These are phyloP conservation scores for Acheta domesticus DNA, from an alignment of 2,888 invertebrate genomes.

Conservation along the genomic window DNA sequence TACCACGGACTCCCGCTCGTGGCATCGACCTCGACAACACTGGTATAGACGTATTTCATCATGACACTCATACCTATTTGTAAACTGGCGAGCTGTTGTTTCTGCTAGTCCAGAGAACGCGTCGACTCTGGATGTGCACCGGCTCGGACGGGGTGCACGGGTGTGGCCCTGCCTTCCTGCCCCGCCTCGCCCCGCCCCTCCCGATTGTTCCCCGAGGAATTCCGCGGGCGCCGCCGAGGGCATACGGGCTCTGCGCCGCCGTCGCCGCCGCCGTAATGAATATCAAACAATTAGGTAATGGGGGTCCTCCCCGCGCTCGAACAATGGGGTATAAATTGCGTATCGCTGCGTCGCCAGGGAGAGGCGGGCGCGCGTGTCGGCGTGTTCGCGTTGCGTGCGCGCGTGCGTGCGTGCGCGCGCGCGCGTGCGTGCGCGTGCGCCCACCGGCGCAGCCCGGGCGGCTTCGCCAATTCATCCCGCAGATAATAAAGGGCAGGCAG, in stretches of 20 bases:
- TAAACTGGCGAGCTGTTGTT: too few relatives aligned
- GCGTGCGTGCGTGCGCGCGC: neutral
- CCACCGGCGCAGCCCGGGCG: neutral
- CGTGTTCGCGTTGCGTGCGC: neutral
- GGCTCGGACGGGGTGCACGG: too few relatives aligned
- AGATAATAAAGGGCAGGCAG: neutral
- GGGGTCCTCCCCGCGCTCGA: neutral
- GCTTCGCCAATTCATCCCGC: neutral
- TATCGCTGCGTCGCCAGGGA: neutral
- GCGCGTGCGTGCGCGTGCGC: neutral
- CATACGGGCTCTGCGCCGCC: neutral
- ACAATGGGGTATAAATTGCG: constrained; percentile 3
- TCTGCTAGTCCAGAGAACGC: too few relatives aligned
- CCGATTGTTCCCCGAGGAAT: too few relatives aligned
- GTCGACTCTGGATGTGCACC: too few relatives aligned
- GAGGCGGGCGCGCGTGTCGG: neutral
- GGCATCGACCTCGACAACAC: too few relatives aligned
- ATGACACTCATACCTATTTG: too few relatives aligned
- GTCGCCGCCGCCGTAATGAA: neutral
- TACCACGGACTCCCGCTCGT: too few relatives aligned
- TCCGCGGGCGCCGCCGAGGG: too few relatives aligned
- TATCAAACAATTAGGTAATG: neutral
- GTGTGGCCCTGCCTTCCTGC: too few relatives aligned
- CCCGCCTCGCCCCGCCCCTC: too few relatives aligned
- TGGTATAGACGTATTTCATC: too few relatives aligned